These are phyloP conservation scores for Lethenteron camtschaticum DNA, from an alignment of 2,113 vertebrate genomes.

Conservation along the genomic window DNA sequence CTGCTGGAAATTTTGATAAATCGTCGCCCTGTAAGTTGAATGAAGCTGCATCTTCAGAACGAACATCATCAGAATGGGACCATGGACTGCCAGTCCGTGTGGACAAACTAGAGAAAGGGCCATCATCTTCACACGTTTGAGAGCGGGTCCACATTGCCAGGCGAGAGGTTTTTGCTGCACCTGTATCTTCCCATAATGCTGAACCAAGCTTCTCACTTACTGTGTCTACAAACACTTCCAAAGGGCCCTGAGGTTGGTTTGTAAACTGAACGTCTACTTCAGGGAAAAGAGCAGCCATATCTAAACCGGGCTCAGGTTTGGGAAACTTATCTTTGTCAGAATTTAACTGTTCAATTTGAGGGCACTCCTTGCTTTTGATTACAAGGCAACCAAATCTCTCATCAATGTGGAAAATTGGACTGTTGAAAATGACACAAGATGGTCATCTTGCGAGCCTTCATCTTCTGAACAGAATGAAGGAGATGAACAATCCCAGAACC, in stretches of 20 bases:
- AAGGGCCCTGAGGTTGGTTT: neutral
- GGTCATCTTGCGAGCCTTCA: neutral
- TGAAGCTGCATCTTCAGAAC: constrained; percentile 72
- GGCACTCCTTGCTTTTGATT: neutral
- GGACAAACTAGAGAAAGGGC: constrained; percentile 98
- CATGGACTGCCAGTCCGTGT: constrained; percentile 96
- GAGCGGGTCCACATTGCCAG: constrained; percentile 99
- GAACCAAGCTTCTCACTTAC: constrained; percentile 4
- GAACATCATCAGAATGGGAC: constrained; percentile 95
- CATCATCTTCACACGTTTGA: constrained; percentile 99
- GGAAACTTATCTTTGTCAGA: neutral
- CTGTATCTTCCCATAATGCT: constrained; percentile 36
- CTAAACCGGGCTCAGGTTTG: neutral
- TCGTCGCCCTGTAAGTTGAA: constrained; percentile 52
- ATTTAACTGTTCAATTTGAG: neutral
- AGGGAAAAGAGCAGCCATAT: constrained; percentile 1
- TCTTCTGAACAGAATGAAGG: constrained; percentile 4
- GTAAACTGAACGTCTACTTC: neutral
- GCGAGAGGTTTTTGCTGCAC: constrained; percentile 91
- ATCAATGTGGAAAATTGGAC: constrained; percentile 4
- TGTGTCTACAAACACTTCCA: neutral
- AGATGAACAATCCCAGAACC: neutral
- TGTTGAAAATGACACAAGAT: constrained; percentile 1
- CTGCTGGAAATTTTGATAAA: constrained; percentile 41
- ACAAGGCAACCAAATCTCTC: constrained; percentile 5